Percentiles rank a stretch among this genome's conserved stretches.
Conservation (phyloP, 2,888 invertebrate genomes). For the Sympetrum striolatum region DNA sequence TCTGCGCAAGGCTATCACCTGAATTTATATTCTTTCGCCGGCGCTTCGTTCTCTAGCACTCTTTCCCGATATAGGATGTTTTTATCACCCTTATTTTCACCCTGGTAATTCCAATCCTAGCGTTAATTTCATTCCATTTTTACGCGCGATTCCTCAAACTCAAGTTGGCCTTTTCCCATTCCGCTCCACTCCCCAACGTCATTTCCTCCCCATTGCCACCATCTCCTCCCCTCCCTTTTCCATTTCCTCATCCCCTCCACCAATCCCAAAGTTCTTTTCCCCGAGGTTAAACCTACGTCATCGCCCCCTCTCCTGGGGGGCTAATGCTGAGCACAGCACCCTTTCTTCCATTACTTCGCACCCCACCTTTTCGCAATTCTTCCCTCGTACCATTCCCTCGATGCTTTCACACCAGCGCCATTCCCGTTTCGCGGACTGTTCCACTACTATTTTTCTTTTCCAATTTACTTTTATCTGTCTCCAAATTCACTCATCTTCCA, state of each 20-base stretch:
- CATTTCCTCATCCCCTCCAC: neutral
- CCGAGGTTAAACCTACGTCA: neutral
- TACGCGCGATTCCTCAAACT: neutral
- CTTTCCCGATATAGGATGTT: no score
- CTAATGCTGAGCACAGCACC: neutral
- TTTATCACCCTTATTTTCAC: neutral
- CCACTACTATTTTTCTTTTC: neutral
- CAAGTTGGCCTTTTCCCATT: neutral
- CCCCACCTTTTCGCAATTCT: neutral
- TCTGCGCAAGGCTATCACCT: no score
- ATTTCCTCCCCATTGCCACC: neutral
- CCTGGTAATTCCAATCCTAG: neutral
- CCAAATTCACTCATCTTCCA: neutral
- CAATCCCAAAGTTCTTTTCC: neutral
- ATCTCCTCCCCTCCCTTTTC: neutral
- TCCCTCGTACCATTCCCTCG: neutral
- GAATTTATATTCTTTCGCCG: no score
- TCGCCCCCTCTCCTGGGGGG: conserved; percentile 14
- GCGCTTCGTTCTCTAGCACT: no score
- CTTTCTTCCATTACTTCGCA: neutral
- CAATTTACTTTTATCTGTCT: neutral
- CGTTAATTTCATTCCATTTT: neutral
- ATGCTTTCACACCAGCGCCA: neutral
- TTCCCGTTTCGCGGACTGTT: neutral
- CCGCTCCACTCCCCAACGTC: neutral